phyloP scores from a whole-genome alignment of 2,888 invertebrate genomes.

The Eudasyphora cyanicolor region DNA sequence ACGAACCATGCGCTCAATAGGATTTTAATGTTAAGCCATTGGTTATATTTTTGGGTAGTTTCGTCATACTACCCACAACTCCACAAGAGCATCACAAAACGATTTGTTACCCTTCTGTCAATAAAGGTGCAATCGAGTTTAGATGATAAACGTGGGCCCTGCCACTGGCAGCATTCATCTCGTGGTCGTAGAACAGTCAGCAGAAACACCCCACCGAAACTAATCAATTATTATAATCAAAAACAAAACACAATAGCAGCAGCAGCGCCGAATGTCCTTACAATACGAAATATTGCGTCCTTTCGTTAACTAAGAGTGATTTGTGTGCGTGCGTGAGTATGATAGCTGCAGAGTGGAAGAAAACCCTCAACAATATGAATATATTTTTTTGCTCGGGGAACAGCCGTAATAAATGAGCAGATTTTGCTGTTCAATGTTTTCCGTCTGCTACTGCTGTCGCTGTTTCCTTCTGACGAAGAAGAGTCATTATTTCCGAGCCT shows the following conservation, averaged over 20 bases:
- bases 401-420: slow-evolving; percentile 47
- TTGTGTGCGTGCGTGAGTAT: background rate
- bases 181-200: background rate
- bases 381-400: slow-evolving; percentile 27
- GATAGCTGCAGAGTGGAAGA: slow-evolving; percentile 2
- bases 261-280: background rate
- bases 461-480: slow-evolving; percentile 3
- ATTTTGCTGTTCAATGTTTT: slow-evolving; percentile 14
- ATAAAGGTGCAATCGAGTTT: slow-evolving; percentile 17
- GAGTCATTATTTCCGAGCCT: slow-evolving; percentile 25
- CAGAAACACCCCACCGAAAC: slow-evolving; percentile 26
- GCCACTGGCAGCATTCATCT: background rate
- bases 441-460: background rate
- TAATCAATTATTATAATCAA: slow-evolving; percentile 57
- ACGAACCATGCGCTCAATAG: slow-evolving; percentile 21
- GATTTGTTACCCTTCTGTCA: slow-evolving; percentile 22
- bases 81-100: background rate
- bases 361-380: slow-evolving; percentile 32
- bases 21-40: slow-evolving; percentile 38
- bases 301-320: background rate
- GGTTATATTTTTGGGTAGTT: background rate
- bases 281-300: background rate
- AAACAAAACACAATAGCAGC: background rate
- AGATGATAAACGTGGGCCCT: background rate
- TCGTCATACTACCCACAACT: background rate